phyloP scores from a whole-genome alignment of 2,888 invertebrate species.

The Gymnoscelis rufifasciata region DNA sequence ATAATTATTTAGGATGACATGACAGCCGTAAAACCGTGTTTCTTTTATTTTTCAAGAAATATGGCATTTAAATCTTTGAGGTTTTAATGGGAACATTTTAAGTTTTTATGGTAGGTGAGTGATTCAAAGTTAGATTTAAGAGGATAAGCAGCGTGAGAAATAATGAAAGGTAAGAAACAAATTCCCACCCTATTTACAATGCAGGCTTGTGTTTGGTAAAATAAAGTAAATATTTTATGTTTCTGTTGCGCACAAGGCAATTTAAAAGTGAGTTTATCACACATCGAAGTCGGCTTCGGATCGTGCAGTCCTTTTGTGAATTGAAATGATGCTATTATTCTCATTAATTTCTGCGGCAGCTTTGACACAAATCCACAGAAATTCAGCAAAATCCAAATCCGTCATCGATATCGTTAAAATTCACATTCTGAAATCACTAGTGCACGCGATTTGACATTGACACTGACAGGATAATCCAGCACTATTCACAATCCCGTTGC shows the following conservation, averaged over 20 bases:
- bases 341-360: conserved; percentile 10
- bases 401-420: conserved; percentile 22
- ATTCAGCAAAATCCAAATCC: conserved; percentile 18
- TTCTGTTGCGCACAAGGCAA: conserved; percentile 14
- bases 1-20: too few species aligned
- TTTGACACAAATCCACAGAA: conserved; percentile 16
- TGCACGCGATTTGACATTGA: conserved; percentile 27
- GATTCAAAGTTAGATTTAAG: too few species aligned
- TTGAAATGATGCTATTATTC: conserved; percentile 18
- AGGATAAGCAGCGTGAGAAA: not conserved
- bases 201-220: not conserved
- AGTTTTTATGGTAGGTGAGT: too few species aligned
- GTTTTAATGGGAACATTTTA: too few species aligned
- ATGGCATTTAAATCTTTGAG: too few species aligned
- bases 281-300: conserved; percentile 23
- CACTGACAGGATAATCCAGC: conserved; percentile 21
- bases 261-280: conserved; percentile 26
- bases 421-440: conserved; percentile 36
- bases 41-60: too few species aligned
- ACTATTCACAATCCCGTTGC: conserved; percentile 37
- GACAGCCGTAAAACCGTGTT: too few species aligned
- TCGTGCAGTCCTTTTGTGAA: conserved; percentile 26
- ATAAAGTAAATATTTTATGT: conserved; percentile 7
- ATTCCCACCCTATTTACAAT: too few species aligned
- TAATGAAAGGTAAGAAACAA: too few species aligned